Conservation (phyloP, 2,113 vertebrate species). For the Artemisiospiza belli region DNA sequence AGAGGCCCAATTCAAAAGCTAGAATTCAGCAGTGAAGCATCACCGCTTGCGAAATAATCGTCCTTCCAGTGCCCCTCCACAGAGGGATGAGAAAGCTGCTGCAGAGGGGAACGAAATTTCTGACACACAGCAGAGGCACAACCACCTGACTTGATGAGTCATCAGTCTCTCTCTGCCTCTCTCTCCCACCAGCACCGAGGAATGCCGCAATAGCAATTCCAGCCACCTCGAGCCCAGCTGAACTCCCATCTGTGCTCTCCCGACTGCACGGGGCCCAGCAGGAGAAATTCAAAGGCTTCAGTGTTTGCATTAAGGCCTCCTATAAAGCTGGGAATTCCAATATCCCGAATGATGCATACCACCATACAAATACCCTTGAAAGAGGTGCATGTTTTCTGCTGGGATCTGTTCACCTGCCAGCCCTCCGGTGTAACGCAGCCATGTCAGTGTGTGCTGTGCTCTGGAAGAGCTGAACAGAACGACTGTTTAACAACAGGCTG, state of each 20-base stretch:
- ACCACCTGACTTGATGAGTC: conserved; percentile 74
- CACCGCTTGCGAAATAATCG: neutral
- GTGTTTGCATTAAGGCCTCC: neutral
- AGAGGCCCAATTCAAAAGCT: neutral
- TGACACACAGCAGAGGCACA: conserved; percentile 49
- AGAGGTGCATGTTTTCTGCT: neutral
- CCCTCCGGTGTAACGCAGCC: neutral
- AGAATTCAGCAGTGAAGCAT: conserved; percentile 12
- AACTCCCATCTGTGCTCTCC: neutral
- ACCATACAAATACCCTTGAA: neutral
- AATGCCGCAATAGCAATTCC: conserved; percentile 62
- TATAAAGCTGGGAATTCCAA: neutral
- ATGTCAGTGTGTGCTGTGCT: neutral
- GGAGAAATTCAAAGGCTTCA: neutral
- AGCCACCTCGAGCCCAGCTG: neutral
- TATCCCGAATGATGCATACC: neutral
- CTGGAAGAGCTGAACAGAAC: neutral
- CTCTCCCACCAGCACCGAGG: conserved; percentile 23
- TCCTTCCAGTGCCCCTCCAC: neutral
- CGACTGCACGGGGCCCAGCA: accelerated
- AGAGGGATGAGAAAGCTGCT: conserved; percentile 40
- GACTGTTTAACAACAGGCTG: neutral
- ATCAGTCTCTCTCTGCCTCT: conserved; percentile 26
- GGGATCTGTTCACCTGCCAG: accelerated
- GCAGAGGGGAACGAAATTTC: conserved; percentile 52